Conservation (phyloP, 2,797 vertebrate genomes). For the Paratrypauchen microcephalus region DNA sequence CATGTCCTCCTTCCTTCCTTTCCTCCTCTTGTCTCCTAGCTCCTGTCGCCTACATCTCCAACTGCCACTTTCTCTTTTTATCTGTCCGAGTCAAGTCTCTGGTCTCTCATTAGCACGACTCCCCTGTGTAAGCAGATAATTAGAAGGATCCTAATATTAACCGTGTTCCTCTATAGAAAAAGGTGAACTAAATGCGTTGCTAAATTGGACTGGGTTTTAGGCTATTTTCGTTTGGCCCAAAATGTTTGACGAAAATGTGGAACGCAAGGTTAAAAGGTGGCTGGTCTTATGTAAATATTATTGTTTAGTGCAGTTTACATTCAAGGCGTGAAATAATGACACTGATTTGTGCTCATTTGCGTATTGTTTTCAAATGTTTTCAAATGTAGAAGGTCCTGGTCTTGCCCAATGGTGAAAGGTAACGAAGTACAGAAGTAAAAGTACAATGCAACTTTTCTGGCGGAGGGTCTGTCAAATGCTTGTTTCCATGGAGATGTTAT, state of each 20-base stretch:
- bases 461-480: no score
- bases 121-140: slow-evolving; percentile 67
- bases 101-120: slow-evolving; percentile 49
- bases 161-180: slow-evolving; percentile 54
- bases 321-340: no score
- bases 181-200: slow-evolving; percentile 56
- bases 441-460: no score
- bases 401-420: no score
- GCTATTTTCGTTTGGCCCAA: background rate
- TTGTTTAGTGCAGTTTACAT: background rate
- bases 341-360: no score
- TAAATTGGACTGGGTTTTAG: slow-evolving; percentile 12
- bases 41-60: slow-evolving; percentile 35
- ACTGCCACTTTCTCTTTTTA: slow-evolving; percentile 33
- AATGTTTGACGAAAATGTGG: background rate
- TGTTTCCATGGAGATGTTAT: no score
- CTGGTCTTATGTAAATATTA: background rate
- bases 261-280: background rate
- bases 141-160: slow-evolving; percentile 69
- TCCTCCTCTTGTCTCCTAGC: slow-evolving; percentile 31
- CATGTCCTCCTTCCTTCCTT: slow-evolving; percentile 25
- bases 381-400: background rate
- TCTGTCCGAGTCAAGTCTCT: slow-evolving; percentile 48
- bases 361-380: background rate
- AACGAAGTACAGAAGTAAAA: no score